Percentiles rank a stretch among this genome's conserved stretches.
These are phyloP conservation scores for Enteromius unitaeniatus DNA, from an alignment of 2,797 vertebrate genomes.

Conservation along the genomic window DNA sequence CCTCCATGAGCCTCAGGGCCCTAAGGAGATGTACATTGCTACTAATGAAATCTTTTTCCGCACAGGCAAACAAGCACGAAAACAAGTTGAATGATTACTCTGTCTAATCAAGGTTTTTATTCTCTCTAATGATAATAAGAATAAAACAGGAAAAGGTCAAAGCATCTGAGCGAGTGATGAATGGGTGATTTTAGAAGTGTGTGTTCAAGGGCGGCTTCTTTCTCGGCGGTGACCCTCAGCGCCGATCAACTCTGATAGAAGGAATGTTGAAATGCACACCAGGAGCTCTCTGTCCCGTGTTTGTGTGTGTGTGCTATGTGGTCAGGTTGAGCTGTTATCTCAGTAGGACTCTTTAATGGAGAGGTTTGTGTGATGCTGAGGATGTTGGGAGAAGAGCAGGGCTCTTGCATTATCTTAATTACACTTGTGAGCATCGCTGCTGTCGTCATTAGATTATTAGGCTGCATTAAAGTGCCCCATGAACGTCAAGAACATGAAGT, in stretches of 20 bases:
- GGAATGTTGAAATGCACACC: constrained; percentile 31
- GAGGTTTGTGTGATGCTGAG: constrained; percentile 72
- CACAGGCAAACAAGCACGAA: constrained; percentile 3
- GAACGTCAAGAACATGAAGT: constrained; percentile 70
- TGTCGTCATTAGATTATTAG: constrained; percentile 78
- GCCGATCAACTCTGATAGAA: background rate
- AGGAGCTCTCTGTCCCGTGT: constrained; percentile 3
- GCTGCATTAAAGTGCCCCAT: constrained; percentile 69
- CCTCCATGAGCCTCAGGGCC: background rate
- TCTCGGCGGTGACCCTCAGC: constrained; percentile 19
- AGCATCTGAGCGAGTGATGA: constrained; percentile 40
- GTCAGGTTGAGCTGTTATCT: constrained; percentile 69
- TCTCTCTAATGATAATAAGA: constrained; percentile 48
- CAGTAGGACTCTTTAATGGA: constrained; percentile 66
- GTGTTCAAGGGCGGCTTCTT: constrained; percentile 43
- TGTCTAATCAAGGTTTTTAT: constrained; percentile 36
- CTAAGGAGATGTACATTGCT: background rate
- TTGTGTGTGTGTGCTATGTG: constrained; percentile 47
- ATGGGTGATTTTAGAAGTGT: constrained; percentile 37
- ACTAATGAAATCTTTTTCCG: constrained; percentile 6
- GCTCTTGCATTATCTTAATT: constrained; percentile 77
- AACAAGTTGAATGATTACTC: constrained; percentile 48
- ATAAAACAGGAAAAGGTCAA: constrained; percentile 63
- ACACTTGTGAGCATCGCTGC: constrained; percentile 71
- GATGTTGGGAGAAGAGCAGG: constrained; percentile 71